phyloP scores from a whole-genome alignment of 2,888 invertebrate genomes.

The Aproaerema taeniolella region DNA sequence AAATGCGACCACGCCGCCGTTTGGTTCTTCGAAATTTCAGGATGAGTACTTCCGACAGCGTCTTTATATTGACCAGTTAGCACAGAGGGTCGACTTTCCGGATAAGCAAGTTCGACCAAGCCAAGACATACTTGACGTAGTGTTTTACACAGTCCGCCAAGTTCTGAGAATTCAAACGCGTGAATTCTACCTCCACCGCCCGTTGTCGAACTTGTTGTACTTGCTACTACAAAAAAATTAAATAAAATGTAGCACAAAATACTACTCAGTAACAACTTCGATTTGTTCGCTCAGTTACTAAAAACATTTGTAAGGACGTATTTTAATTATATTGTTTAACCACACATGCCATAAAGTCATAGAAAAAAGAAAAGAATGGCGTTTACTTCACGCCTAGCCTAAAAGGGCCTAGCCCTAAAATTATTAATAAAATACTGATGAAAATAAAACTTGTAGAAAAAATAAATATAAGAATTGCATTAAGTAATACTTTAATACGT shows the following conservation, averaged over 20 bases:
- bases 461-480: too few relatives aligned
- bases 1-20: conserved; percentile 87
- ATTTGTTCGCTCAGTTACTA: too few relatives aligned
- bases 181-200: conserved; percentile 43
- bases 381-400: too few relatives aligned
- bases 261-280: too few relatives aligned
- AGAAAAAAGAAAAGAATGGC: neutral
- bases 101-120: conserved; percentile 90
- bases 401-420: too few relatives aligned
- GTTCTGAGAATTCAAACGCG: conserved; percentile 85
- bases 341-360: neutral
- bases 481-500: neutral
- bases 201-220: conserved; percentile 4
- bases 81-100: conserved; percentile 82
- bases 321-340: too few relatives aligned
- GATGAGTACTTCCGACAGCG: conserved; percentile 32
- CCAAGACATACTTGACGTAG: conserved; percentile 90
- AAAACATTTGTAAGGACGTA: too few relatives aligned
- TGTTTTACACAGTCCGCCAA: conserved; percentile 83
- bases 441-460: too few relatives aligned
- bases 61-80: conserved; percentile 78
- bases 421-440: too few relatives aligned
- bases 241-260: too few relatives aligned
- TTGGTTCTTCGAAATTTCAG: conserved; percentile 43
- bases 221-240: conserved; percentile 18